phyloP scores from a whole-genome alignment of 2,888 invertebrate species.

The Torymus texanus region DNA sequence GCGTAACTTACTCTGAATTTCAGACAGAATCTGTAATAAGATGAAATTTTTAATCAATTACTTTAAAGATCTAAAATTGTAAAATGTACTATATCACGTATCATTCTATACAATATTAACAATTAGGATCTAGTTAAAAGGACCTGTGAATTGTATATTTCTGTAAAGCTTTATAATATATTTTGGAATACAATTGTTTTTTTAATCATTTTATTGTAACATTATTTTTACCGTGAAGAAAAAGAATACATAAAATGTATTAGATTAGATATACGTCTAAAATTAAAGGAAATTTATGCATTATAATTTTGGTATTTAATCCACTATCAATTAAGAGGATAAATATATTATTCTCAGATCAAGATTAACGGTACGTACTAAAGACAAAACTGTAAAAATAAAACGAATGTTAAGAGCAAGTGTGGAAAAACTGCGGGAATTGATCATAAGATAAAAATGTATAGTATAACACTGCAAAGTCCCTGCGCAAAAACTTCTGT shows the following conservation, averaged over 20 bases:
- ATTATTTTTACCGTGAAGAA: too few species aligned
- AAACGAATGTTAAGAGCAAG: constrained; percentile 16
- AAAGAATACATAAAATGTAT: neutral
- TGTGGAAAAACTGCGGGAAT: constrained; percentile 7
- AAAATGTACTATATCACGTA: constrained; percentile 17
- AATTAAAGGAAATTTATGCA: too few species aligned
- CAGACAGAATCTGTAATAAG: constrained; percentile 6
- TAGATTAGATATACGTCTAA: too few species aligned
- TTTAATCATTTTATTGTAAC: too few species aligned
- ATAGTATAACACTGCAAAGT: constrained; percentile 13
- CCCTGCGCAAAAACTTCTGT: constrained; percentile 40
- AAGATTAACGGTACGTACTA: neutral
- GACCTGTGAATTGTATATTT: neutral
- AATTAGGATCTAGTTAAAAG: constrained; percentile 12
- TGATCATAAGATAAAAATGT: constrained; percentile 5
- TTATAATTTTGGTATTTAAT: constrained; percentile 33
- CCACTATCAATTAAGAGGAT: neutral
- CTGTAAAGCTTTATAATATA: constrained; percentile 1
- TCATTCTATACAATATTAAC: constrained; percentile 4
- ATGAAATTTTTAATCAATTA: constrained; percentile 29
- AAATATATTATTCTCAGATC: neutral
- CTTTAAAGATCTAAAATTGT: constrained; percentile 37
- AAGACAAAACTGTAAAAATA: constrained; percentile 33
- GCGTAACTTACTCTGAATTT: constrained; percentile 12
- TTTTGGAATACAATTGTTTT: neutral